Percentiles rank a stretch among this genome's conserved stretches.
These are phyloP conservation scores for Reticulitermes speratus DNA, from an alignment of 1,140 invertebrate species.

Conservation along the genomic window DNA sequence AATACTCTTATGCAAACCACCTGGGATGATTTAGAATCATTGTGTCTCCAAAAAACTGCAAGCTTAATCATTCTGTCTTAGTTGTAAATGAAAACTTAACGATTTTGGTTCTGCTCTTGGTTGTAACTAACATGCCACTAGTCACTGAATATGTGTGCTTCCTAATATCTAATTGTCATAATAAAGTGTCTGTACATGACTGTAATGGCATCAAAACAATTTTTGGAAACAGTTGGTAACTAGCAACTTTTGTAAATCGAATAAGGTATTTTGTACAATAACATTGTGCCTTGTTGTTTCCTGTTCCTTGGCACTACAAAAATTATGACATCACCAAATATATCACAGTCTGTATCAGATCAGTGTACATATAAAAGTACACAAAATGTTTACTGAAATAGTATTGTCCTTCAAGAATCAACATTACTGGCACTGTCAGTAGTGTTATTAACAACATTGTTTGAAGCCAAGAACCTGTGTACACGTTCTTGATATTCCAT, in stretches of 20 bases:
- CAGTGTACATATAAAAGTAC: background rate
- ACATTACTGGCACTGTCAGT: background rate
- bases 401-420: background rate
- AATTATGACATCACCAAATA: background rate
- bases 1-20: no score
- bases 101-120: no score
- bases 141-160: background rate
- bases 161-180: background rate
- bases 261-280: background rate
- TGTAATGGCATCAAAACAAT: background rate
- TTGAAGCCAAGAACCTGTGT: slow-evolving; percentile 47
- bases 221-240: background rate
- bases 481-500: slow-evolving; percentile 53
- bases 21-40: no score
- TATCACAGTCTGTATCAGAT: background rate
- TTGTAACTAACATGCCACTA: background rate
- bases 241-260: background rate
- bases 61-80: no score
- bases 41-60: no score
- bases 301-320: background rate
- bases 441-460: slow-evolving; percentile 2
- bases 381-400: background rate
- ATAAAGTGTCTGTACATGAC: background rate
- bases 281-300: background rate
- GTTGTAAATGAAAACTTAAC: no score